Percentiles rank a stretch among this genome's conserved stretches.
phyloP scores from a whole-genome alignment of 64 coral and sea anemone species.

The Trachythela sp. region DNA sequence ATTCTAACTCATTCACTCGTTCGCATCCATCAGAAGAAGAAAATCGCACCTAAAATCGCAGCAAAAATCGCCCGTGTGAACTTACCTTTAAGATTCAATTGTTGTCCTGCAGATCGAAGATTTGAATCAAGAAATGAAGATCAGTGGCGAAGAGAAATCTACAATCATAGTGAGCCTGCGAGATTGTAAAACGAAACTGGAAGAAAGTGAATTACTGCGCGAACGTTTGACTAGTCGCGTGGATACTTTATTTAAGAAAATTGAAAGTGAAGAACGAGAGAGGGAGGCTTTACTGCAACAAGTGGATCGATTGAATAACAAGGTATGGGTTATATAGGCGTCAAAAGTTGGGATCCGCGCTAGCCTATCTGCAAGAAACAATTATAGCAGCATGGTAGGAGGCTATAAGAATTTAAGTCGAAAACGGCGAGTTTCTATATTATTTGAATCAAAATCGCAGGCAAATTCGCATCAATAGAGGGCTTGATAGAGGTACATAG shows the following conservation, averaged over 20 bases:
- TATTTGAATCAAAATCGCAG: no score
- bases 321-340: conserved; percentile 15
- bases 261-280: conserved; percentile 75
- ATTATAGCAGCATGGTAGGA: not conserved
- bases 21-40: no score
- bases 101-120: conserved; percentile 86
- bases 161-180: conserved; percentile 51
- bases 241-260: conserved; percentile 65
- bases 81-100: no score
- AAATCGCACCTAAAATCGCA: no score
- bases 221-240: conserved; percentile 62
- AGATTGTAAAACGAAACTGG: conserved; percentile 64
- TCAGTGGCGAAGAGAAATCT: conserved; percentile 60
- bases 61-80: no score
- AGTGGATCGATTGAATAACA: conserved; percentile 66
- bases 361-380: not conserved
- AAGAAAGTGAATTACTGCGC: conserved; percentile 66
- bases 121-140: conserved; percentile 56
- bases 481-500: no score
- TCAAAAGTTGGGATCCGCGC: not conserved
- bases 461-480: no score
- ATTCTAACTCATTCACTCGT: no score
- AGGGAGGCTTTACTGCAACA: conserved; percentile 68
- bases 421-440: no score
- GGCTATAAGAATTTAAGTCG: no score